phyloP scores from a whole-genome alignment of 2,113 vertebrate genomes.

The Thamnaconus septentrionalis region DNA sequence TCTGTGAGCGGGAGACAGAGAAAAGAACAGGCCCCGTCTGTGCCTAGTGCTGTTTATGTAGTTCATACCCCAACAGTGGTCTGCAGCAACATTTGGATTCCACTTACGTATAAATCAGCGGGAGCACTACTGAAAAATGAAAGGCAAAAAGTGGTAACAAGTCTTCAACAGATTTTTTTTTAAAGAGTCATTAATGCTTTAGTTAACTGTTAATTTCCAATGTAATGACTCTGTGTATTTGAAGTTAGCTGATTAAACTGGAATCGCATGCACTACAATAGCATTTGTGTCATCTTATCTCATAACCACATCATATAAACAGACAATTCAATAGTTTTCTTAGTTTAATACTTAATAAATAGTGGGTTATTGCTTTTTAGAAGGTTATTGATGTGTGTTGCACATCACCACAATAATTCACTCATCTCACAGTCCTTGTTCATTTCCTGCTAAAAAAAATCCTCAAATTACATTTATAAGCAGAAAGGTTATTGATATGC shows the following conservation, averaged over 20 bases:
- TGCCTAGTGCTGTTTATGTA: conserved; percentile 53
- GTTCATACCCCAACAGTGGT: conserved; percentile 38
- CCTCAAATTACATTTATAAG: too few relatives aligned
- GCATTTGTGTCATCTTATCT: conserved; percentile 8
- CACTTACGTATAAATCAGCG: conserved; percentile 35
- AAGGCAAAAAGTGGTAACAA: too few relatives aligned
- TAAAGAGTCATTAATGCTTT: not conserved
- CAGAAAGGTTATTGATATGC: too few relatives aligned
- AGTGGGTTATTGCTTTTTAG: not conserved
- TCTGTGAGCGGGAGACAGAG: conserved; percentile 17
- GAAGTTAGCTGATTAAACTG: not conserved
- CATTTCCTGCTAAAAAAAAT: too few relatives aligned
- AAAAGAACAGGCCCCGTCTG: conserved; percentile 13
- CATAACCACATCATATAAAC: not conserved
- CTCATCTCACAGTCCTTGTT: not conserved
- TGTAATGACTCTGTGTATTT: not conserved
- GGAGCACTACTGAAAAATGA: conserved; percentile 1
- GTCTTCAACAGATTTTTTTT: not conserved
- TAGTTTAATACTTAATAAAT: not conserved
- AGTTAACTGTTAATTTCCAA: not conserved
- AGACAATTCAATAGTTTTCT: not conserved
- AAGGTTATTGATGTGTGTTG: not conserved
- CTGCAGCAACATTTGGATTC: conserved; percentile 50
- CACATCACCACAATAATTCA: not conserved
- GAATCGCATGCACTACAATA: not conserved